A percentile compares a stretch with the other conserved stretches of the same genome.
These are phyloP conservation scores for Nephrotoma appendiculata DNA, from an alignment of 2,888 invertebrate species.

Conservation along the genomic window DNA sequence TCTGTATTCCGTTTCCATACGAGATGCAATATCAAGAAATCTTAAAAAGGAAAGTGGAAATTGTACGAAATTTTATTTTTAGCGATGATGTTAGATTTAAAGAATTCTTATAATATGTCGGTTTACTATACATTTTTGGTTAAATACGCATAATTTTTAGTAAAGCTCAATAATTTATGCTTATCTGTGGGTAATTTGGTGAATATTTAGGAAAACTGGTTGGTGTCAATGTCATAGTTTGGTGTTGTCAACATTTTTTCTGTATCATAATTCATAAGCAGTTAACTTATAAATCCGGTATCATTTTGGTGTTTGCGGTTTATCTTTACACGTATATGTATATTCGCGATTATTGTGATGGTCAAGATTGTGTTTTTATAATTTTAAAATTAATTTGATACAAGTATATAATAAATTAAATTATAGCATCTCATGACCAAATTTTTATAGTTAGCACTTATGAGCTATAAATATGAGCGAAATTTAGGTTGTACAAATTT, in stretches of 20 bases:
- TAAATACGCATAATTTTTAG: not conserved
- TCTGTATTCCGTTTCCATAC: not conserved
- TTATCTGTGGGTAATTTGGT: not conserved
- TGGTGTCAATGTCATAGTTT: not conserved
- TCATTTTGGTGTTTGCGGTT: not conserved
- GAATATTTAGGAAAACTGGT: not conserved
- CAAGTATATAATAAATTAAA: not conserved
- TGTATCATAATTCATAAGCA: not conserved
- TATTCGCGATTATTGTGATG: not conserved
- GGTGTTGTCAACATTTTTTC: not conserved
- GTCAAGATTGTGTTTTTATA: not conserved
- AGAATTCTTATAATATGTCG: not conserved
- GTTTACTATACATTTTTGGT: not conserved
- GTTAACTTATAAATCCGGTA: not conserved
- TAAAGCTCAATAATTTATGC: not conserved
- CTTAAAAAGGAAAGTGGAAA: not conserved
- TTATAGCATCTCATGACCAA: not conserved
- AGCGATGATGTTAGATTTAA: not conserved
- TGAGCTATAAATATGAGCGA: not conserved
- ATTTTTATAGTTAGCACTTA: not conserved
- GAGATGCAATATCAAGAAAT: not conserved
- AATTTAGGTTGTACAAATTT: not conserved
- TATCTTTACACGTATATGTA: not conserved
- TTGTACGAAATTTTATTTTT: not conserved
- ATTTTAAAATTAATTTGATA: not conserved